Evolutionary conservation across 1,140 invertebrate genomes (phyloP), one percentile per base, ranked within the genome.

Genomic region (Dreissena polymorpha): DNA sequence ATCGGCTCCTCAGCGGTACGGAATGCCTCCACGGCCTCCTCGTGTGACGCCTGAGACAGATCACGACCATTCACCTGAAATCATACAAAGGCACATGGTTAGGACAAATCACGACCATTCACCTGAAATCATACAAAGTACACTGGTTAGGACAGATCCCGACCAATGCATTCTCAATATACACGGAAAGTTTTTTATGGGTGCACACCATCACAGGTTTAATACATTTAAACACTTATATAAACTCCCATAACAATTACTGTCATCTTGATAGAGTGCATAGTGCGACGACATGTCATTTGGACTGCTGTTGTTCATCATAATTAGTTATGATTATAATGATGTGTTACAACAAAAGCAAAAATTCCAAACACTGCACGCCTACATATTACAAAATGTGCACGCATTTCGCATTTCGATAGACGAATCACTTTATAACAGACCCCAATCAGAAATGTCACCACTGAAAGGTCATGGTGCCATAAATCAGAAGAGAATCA

Each of bases 11-110:
- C 93, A 16, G 95, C 95, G 84, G 94, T 94, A 85, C 95, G 94
- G 93, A 96, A 96, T 86, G 94, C 95, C 89, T 95, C 94, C 79
- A 96, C 95, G 53, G 95, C 95, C 90, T 96, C 96, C 90, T 95
- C 95, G 92, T 96, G 95, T 87, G 94, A 94, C 14, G 93, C 90
- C 55, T 93, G 90, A 85, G 95, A 95, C 82, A 96, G 94, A 91
- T 96, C 96, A 87, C 94, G 94, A 75, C 96, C 95, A 93, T 96
- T 96, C 80, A 96, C 94, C 96, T 96, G 91, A 7, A 88, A 88
- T 65, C 77, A 60, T 25, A 81, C 18, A 64, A n/a, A 51, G 13
- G 50, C 39, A 39, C 39, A 2, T 39, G 93, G 90, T 55, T 93
- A 90, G 85, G 95, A 95, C 82, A 96, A 94, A 91, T 96, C 96